phyloP scores from a whole-genome alignment of 2,888 invertebrate species.

The Teleiodes luculella region DNA sequence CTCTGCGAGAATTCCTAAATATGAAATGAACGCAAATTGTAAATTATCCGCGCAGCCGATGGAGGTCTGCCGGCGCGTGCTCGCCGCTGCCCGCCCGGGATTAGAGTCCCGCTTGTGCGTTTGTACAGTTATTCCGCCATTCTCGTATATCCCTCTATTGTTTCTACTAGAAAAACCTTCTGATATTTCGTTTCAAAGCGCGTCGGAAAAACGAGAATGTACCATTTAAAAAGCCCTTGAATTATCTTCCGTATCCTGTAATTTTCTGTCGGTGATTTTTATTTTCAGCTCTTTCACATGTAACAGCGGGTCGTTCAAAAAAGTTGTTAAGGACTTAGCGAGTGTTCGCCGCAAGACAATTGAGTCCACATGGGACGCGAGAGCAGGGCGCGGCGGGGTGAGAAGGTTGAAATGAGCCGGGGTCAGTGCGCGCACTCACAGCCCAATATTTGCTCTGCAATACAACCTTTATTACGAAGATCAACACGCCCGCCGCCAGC shows the following conservation, averaged over 20 bases:
- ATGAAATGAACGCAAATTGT: conserved; percentile 58
- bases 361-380: conserved; percentile 55
- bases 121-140: conserved; percentile 53
- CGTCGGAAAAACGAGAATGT: conserved; percentile 29
- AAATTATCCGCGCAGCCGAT: conserved; percentile 47
- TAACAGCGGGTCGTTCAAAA: conserved; percentile 28
- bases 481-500: conserved; percentile 48
- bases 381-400: conserved; percentile 42
- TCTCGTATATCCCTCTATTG: conserved; percentile 51
- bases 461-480: conserved; percentile 68
- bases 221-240: conserved; percentile 31
- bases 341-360: conserved; percentile 53
- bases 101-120: conserved; percentile 60
- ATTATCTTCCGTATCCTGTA: conserved; percentile 18
- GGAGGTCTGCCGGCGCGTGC: conserved; percentile 58
- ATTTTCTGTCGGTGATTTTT: conserved; percentile 10
- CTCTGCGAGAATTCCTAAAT: conserved; percentile 43
- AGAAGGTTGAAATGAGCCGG: conserved; percentile 64
- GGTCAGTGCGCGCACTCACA: conserved; percentile 54
- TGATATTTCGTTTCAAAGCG: conserved; percentile 38
- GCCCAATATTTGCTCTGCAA: conserved; percentile 69
- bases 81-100: conserved; percentile 49
- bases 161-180: conserved; percentile 47
- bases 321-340: conserved; percentile 32
- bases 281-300: conserved; percentile 3